Base-by-base conservation (phyloP, 2,888 invertebrate genomes). In the Eupithecia exiguata region DNA sequence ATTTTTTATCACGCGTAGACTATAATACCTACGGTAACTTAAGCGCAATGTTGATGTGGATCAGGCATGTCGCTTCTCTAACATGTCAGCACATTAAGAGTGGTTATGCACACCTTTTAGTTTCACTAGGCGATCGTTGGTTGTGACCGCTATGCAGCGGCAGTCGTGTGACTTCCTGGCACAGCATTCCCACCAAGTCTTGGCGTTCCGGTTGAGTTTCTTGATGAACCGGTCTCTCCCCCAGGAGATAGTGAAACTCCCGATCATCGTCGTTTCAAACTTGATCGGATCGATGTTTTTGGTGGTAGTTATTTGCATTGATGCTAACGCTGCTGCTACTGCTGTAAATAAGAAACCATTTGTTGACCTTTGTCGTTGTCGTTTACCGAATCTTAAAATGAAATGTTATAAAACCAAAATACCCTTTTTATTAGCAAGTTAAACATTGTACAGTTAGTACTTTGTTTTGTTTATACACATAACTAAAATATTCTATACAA, bases 181-280 rank as follows among this genome's bases (percentile, higher is more conserved):
- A 0, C 87, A 87, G 68, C 93, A 93, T 82, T 92, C 93, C 93
- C 93, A 93, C 92, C 92, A 93, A 21, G 92, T 91, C 82, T 92
- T 93, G 46, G 84, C 72, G 16, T 88, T 85, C 0, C 93, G 84
- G 9, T 84, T 80, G 75, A 93, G 77, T 79, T 93, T 93, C 81
- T 92, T 93, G 21, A 87, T 86, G 71, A 93, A 93, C 53, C 91
- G 86, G 76, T 92, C 91, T 66, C 88, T 91, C 25, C 92, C 93
- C 92, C 92, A 93, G 38, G 84, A 82, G 53, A 93, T 92, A 1
- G 87, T 88, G 0, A 92, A 92, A 74, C 92, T 92, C 0, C 93
- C 92, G 43, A 89, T 92, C 77, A 84, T 88, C 0, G 93, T 92
- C 72, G 82, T 85, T 68, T 89, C 91, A 74, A 89, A 92, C 68